Conservation (phyloP, 2,888 invertebrate species). For the Cataglyphis livida region DNA sequence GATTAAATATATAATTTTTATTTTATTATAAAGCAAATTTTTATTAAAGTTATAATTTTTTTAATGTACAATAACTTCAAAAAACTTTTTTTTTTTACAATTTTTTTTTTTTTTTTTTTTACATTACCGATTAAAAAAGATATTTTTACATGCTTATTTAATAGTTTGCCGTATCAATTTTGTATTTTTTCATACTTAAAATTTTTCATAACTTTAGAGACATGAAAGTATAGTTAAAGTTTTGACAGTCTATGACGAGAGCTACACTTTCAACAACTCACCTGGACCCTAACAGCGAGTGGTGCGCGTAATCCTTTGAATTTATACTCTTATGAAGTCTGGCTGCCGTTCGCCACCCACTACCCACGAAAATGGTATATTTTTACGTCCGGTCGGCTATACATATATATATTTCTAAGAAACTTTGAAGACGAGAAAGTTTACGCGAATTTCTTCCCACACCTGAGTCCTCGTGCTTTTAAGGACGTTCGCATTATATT, state of each 20-base stretch:
- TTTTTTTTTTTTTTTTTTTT: background rate
- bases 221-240: background rate
- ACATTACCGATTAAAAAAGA: background rate
- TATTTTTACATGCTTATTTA: background rate
- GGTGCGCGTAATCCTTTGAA: slow-evolving; percentile 12
- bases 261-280: background rate
- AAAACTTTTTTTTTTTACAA: background rate
- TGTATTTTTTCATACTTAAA: background rate
- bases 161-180: background rate
- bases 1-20: too few relatives aligned
- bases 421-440: slow-evolving; percentile 31
- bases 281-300: background rate
- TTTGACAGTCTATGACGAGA: slow-evolving; percentile 7
- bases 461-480: slow-evolving; percentile 30
- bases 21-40: background rate
- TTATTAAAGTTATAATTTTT: background rate
- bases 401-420: slow-evolving; percentile 4
- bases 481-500: slow-evolving; percentile 3
- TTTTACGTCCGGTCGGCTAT: slow-evolving; percentile 8
- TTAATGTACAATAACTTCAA: background rate
- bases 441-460: slow-evolving; percentile 12
- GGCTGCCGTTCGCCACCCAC: background rate
- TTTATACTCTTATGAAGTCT: slow-evolving; percentile 43
- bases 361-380: slow-evolving; percentile 16
- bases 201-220: slow-evolving; percentile 19